These are phyloP conservation scores for Cyrtonyx montezumae DNA, from an alignment of 2,113 vertebrate species.

Conservation along the genomic window DNA sequence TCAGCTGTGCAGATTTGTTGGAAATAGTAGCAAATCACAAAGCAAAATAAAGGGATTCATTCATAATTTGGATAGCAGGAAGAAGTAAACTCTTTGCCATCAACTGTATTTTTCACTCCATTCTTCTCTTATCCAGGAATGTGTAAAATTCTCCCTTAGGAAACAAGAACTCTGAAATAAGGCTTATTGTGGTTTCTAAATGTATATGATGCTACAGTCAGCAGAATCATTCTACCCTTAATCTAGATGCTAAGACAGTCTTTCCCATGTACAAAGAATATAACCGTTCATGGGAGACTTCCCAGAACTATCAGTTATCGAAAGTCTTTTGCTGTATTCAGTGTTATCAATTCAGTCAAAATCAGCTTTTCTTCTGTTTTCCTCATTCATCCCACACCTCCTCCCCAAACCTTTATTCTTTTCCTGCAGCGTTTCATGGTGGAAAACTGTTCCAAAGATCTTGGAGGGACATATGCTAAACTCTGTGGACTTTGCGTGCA, in stretches of 20 bases:
- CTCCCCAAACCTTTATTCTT: neutral
- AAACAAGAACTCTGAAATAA: neutral
- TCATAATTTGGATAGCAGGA: neutral
- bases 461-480: neutral
- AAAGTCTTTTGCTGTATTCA: neutral
- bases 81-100: neutral
- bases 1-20: neutral
- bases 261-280: neutral
- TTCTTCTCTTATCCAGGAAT: neutral
- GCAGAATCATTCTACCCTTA: neutral
- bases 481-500: neutral
- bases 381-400: neutral
- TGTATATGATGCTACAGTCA: neutral
- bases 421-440: neutral
- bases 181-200: neutral
- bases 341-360: neutral
- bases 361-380: neutral
- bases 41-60: neutral
- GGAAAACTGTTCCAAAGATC: neutral
- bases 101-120: neutral
- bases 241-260: neutral
- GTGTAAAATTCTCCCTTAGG: neutral
- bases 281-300: neutral
- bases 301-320: neutral
- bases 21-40: neutral